A percentile compares a stretch with the other conserved stretches of the same genome.
These are phyloP conservation scores for Atractosteus spatula DNA, from an alignment of 2,113 vertebrate genomes.

Conservation along the genomic window DNA sequence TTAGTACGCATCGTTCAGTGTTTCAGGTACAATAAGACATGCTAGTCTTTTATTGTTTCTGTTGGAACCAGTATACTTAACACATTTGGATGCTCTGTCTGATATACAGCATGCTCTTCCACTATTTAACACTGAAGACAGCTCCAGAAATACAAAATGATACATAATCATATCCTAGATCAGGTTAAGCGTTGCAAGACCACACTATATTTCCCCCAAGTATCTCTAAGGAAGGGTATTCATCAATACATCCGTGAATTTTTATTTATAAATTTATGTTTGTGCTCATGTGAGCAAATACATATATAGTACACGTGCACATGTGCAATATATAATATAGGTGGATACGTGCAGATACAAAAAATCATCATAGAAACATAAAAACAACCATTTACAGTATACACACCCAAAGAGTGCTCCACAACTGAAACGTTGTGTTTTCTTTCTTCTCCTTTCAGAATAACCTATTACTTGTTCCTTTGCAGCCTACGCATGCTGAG, in stretches of 20 bases:
- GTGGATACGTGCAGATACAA: slow-evolving; percentile 11
- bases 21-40: slow-evolving; percentile 80
- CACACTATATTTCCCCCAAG: slow-evolving; percentile 45
- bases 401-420: neutral
- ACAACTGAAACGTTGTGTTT: too few species aligned
- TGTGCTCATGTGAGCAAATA: slow-evolving; percentile 2
- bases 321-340: too few species aligned
- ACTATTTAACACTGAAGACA: slow-evolving; percentile 28
- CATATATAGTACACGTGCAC: too few species aligned
- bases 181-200: slow-evolving; percentile 48
- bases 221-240: slow-evolving; percentile 42
- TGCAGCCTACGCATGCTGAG: too few species aligned
- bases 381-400: neutral
- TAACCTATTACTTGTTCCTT: too few species aligned
- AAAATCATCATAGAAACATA: slow-evolving; percentile 14
- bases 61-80: slow-evolving; percentile 5
- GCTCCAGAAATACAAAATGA: slow-evolving; percentile 35
- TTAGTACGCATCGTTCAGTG: slow-evolving; percentile 81
- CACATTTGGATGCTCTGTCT: neutral
- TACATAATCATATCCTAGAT: slow-evolving; percentile 49
- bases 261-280: slow-evolving; percentile 4
- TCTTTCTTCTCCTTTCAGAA: too few species aligned
- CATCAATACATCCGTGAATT: slow-evolving; percentile 27
- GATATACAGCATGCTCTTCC: neutral
- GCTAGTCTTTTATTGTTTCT: slow-evolving; percentile 35